A percentile compares a stretch with the other conserved stretches of the same genome.
Evolutionary conservation across 1,140 invertebrate genomes (phyloP).

Genomic region (Cataglyphis hispanica): DNA sequence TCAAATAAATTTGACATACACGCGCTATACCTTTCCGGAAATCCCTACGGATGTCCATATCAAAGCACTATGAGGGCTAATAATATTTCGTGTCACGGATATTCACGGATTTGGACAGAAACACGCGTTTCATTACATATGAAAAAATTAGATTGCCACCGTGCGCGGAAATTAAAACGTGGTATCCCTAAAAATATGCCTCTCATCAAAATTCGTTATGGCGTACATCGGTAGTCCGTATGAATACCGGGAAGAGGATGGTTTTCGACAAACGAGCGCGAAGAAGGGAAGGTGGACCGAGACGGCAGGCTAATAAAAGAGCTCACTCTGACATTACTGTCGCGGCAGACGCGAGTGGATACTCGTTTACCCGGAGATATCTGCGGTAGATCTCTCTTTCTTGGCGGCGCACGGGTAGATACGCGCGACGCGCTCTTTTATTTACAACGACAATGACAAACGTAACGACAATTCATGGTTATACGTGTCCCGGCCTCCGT

Average conservation of each 20-base stretch:
- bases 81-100: not conserved
- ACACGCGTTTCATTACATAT: not conserved
- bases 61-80: not conserved
- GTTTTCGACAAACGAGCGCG: slow-evolving; percentile 43
- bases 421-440: slow-evolving; percentile 65
- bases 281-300: not conserved
- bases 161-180: slow-evolving; percentile 10
- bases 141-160: not conserved
- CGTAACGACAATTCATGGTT: slow-evolving; percentile 77
- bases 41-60: not conserved
- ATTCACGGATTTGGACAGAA: not conserved
- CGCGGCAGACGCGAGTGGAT: slow-evolving; percentile 71
- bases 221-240: slow-evolving; percentile 49
- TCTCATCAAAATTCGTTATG: slow-evolving; percentile 25
- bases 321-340: slow-evolving; percentile 70
- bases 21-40: not conserved
- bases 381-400: slow-evolving; percentile 74
- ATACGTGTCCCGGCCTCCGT: slow-evolving; percentile 56
- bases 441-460: slow-evolving; percentile 77
- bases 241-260: not conserved
- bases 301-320: slow-evolving; percentile 67
- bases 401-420: slow-evolving; percentile 39
- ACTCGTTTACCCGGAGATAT: slow-evolving; percentile 72
- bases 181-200: not conserved
- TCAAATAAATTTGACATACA: not conserved